Conservation (phyloP, 2,113 vertebrate genomes). For the Boulengeromyrus knoepffleri region DNA sequence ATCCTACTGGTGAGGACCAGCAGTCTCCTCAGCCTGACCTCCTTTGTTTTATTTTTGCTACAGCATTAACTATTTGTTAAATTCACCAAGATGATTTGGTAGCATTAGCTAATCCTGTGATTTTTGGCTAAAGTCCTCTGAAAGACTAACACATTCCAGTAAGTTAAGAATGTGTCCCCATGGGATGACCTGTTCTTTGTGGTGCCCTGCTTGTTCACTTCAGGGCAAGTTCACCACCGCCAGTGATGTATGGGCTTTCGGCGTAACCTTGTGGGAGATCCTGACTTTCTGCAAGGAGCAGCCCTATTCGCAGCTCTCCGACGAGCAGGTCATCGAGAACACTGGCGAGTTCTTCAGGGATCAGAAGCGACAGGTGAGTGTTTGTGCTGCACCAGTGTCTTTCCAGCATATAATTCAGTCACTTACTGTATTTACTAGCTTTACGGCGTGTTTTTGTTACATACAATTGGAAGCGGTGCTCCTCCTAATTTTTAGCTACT, state of each 20-base stretch:
- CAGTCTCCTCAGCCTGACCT: background rate
- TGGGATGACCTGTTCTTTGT: background rate
- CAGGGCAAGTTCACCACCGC: constrained; percentile 97
- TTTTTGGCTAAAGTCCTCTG: background rate
- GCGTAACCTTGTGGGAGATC: constrained; percentile 92
- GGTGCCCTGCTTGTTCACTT: background rate
- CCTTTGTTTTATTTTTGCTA: background rate
- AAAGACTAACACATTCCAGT: background rate
- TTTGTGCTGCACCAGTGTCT: background rate
- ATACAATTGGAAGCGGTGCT: background rate
- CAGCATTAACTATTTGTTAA: background rate
- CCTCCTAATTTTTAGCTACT: background rate
- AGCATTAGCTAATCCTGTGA: background rate
- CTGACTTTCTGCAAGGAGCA: constrained; percentile 93
- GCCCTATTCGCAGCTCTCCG: constrained; percentile 88
- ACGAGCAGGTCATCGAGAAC: constrained; percentile 97
- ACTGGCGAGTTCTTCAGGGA: constrained; percentile 98
- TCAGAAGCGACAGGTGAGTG: constrained; percentile 83
- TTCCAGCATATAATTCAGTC: background rate
- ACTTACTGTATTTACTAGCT: background rate
- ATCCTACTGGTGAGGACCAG: constrained; percentile 76
- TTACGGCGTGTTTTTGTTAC: background rate
- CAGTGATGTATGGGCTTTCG: constrained; percentile 95
- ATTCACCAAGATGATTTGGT: background rate
- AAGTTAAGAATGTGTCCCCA: background rate